Conservation (phyloP, 2,113 vertebrate genomes). For the Gulo gulo region DNA sequence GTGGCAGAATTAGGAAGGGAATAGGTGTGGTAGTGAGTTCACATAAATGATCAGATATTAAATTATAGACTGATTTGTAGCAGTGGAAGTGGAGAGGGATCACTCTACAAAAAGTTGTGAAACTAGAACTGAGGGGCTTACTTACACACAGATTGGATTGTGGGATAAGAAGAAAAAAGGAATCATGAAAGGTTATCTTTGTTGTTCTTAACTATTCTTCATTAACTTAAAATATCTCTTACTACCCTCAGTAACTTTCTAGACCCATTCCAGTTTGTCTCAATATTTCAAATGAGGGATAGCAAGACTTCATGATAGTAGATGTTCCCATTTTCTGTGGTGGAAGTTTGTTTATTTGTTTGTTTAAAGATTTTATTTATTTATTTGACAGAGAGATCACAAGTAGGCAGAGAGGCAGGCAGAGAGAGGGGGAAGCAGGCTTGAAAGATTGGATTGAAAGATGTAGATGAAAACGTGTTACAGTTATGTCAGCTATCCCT, state of each 20-base stretch:
- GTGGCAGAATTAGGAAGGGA: neutral
- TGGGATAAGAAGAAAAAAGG: neutral
- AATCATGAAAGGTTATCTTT: neutral
- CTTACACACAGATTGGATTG: neutral
- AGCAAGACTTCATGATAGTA: neutral
- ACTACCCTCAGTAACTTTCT: neutral
- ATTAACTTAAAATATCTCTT: neutral
- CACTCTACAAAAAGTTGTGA: neutral
- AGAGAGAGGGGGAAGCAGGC: too few relatives aligned
- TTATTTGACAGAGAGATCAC: too few relatives aligned
- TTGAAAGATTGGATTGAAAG: too few relatives aligned
- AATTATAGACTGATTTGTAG: neutral
- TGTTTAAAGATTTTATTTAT: too few relatives aligned
- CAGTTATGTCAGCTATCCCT: neutral
- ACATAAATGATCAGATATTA: neutral
- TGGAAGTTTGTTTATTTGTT: neutral
- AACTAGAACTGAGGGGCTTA: neutral
- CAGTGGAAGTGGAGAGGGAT: neutral
- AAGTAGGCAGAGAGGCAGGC: too few relatives aligned
- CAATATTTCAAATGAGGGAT: neutral
- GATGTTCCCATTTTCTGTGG: neutral
- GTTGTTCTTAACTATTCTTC: neutral
- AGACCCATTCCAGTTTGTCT: neutral
- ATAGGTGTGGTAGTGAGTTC: neutral
- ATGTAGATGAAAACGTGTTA: neutral